Evolutionary conservation across 2,797 vertebrate genomes (phyloP), one percentile per base, ranked within the genome.

Genomic region (Sus cebifrons): DNA sequence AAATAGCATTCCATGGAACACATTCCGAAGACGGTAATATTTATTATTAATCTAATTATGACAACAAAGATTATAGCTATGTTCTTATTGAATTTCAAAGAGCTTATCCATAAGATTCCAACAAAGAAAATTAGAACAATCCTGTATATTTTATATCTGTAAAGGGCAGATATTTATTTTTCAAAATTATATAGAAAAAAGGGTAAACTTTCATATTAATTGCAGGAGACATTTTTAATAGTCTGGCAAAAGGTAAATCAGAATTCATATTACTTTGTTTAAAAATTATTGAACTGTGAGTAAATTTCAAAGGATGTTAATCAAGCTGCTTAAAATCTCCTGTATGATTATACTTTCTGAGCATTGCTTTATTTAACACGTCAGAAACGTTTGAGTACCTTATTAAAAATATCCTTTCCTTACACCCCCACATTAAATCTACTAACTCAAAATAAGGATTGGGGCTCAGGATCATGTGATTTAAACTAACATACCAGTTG

Each of bases 261-360:
- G 44, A 54, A 84, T 68, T 93, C 5, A 60, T 2, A 27, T 2
- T 16, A 36, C 1, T n/a, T 83, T 4, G 17, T 78, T 77, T 8
- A 11, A 29, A 62, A 54, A 79, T 23, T 13, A 32, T 17, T 85
- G 6, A 86, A 62, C 4, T 52, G 6, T 70, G 25, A 77, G 17
- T 89, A 89, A n/a, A 54, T 29, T 87, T 95, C 25, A 71, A 91
- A 91, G 81, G 75, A 81, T 32, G 18, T 44, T 16, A 86, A 54
- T 60, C 11, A 68, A 95, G 75, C 3, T 27, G 3, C 15, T 11
- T 29, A 71, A 83, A 88, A 17, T 14, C 11, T 4, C 3, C 6
- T 54, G 1, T 74, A 12, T 86, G 29, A 60, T 4, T 79, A 16
- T 4, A 29, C 65, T 71, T 91, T 93, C 17, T 89, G 23, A 79